Conservation (phyloP, 2,888 invertebrate genomes). For the Nomada goodeniana region DNA sequence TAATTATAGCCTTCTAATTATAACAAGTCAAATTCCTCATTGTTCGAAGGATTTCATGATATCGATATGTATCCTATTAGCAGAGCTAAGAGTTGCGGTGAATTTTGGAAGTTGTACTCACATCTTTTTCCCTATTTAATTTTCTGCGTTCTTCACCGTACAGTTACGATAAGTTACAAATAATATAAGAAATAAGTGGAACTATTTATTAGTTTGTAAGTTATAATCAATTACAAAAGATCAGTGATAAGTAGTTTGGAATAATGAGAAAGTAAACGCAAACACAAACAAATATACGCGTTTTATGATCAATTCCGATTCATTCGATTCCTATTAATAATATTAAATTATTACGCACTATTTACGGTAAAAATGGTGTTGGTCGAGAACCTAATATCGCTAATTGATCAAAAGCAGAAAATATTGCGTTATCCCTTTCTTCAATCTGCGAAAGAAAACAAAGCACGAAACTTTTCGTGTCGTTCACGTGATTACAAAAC, state of each 20-base stretch:
- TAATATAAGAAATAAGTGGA: slow-evolving; percentile 49
- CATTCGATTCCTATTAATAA: slow-evolving; percentile 45
- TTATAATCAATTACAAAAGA: slow-evolving; percentile 42
- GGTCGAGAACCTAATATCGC: slow-evolving; percentile 33
- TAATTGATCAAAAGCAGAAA: slow-evolving; percentile 44
- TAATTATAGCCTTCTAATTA: slow-evolving; percentile 82
- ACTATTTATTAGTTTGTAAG: slow-evolving; percentile 58
- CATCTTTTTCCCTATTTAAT: slow-evolving; percentile 59
- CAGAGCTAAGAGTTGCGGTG: slow-evolving; percentile 77
- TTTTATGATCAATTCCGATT: slow-evolving; percentile 62
- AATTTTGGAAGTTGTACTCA: slow-evolving; percentile 78
- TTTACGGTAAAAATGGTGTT: slow-evolving; percentile 8
- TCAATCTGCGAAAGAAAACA: too few species aligned
- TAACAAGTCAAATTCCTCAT: slow-evolving; percentile 80
- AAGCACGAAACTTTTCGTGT: background rate
- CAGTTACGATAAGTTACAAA: slow-evolving; percentile 50
- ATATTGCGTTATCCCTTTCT: slow-evolving; percentile 27
- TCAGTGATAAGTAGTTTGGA: slow-evolving; percentile 50
- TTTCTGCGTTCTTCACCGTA: slow-evolving; percentile 39
- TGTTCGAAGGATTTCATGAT: slow-evolving; percentile 74
- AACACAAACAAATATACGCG: slow-evolving; percentile 35
- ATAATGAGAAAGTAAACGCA: slow-evolving; percentile 50
- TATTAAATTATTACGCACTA: slow-evolving; percentile 42
- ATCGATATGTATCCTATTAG: slow-evolving; percentile 81
- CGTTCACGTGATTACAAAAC: slow-evolving; percentile 36